Percentiles rank a stretch among this genome's conserved stretches.
Evolutionary conservation across 92 coral and sea anemone genomes (phyloP).

Genomic region (Plumapathes pennacea): DNA sequence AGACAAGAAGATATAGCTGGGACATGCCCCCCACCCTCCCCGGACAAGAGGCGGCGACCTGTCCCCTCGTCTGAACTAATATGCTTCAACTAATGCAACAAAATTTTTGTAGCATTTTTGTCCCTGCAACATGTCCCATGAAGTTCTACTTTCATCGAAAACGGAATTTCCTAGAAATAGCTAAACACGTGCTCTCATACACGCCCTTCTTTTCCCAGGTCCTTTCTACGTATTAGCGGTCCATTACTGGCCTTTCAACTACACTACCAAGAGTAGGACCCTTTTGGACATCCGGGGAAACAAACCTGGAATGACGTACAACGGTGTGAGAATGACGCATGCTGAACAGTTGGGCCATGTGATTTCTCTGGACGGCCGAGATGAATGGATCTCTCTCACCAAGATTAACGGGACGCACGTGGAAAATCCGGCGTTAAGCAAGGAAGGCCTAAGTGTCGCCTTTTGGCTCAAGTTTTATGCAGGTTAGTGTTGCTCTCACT

Average conservation of each 20-base stretch:
- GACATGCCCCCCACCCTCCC: too few species aligned
- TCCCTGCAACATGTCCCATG: too few species aligned
- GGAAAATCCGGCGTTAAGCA: constrained; percentile 69
- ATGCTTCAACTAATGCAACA: too few species aligned
- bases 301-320: constrained; percentile 21
- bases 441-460: constrained; percentile 75
- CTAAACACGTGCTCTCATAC: too few species aligned
- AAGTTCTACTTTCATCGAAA: too few species aligned
- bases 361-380: constrained; percentile 65
- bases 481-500: constrained; percentile 48
- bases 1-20: too few species aligned
- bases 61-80: too few species aligned
- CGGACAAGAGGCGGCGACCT: too few species aligned
- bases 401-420: constrained; percentile 53
- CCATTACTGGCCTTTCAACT: constrained; percentile 77
- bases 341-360: constrained; percentile 85
- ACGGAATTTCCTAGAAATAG: too few species aligned
- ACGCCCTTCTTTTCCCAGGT: constrained; percentile 14
- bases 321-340: constrained; percentile 55
- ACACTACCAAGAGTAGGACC: constrained; percentile 11
- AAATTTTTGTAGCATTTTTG: too few species aligned
- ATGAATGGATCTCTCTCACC: constrained; percentile 37
- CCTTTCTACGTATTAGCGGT: constrained; percentile 55
- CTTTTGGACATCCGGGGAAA: constrained; percentile 74
- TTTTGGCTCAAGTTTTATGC: constrained; percentile 76